Base-by-base conservation (phyloP, 2,797 vertebrate genomes). In the Chrosomus eos region DNA sequence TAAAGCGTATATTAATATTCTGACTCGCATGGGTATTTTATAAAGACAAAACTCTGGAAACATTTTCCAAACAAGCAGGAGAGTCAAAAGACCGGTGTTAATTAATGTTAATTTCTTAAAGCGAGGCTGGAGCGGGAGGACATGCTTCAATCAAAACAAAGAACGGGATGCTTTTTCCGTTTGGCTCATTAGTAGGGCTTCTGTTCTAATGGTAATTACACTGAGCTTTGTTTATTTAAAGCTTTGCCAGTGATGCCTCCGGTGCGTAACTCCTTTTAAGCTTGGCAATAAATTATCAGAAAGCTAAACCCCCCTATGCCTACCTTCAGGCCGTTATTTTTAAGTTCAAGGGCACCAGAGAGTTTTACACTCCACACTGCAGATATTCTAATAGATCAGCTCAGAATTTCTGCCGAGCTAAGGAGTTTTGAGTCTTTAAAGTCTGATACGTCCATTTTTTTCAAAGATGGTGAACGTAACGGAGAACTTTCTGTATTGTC, bases 21-120 rank as follows among this genome's bases (percentile, higher is more conserved):
- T 19, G 36, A 62, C 21, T 36, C 26, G 23, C 26, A 6, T 48
- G 55, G 80, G 70, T 64, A 45, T 62, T 45, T 73, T 48, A 48
- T 58, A n/a, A 48, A 72, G 51, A 72, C 18, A 58, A 72, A 77
- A 36, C 74, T 60, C 31, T 58, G 21, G 45, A 48, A 83, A 74
- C 60, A 83, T n/a, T 62, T 83, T 74, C 53, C 31, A 76, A 71
- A 33, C 58, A 64, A 64, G 45, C 80, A 68, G 23, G 53, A 67
- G 67, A 82, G 70, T 76, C 62, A 80, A 67, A 71, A 68, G 64
- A 72, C 28, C 10, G 4, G 75, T 38, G 76, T 75, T 87, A 86
- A 84, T 87, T 72, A 84, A 84, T 89, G 81, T 58, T 89, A 40
- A 85, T 85, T 85, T 86, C 26, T 70, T 75, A 78, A 82, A 48